phyloP scores from a whole-genome alignment of 2,888 invertebrate genomes.

The Scaptomyza polygonia region DNA sequence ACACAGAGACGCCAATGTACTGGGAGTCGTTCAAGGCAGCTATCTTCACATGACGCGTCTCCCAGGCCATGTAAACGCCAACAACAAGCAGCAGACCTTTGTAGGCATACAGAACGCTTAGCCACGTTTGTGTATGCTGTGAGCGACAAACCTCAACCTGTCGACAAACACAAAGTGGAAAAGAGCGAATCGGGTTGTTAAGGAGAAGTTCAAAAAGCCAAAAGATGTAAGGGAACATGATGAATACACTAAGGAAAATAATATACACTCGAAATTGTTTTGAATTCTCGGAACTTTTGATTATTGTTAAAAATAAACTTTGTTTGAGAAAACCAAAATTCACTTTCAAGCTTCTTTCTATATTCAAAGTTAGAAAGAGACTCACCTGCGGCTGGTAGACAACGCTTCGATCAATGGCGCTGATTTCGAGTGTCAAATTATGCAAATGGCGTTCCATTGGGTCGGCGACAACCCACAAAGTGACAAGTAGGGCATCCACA shows the following conservation, averaged over 20 bases:
- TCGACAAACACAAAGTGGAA: conserved; percentile 47
- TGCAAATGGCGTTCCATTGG: conserved; percentile 94
- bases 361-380: neutral
- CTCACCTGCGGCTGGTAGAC: conserved; percentile 93
- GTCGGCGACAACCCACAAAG: conserved; percentile 93
- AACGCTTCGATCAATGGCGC: conserved; percentile 90
- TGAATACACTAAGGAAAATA: neutral
- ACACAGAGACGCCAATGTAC: conserved; percentile 96
- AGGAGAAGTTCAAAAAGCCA: conserved; percentile 44
- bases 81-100: conserved; percentile 94
- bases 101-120: conserved; percentile 95
- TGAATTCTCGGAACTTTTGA: no score
- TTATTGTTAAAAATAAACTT: no score
- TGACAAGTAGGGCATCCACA: conserved; percentile 92
- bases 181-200: neutral
- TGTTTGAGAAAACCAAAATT: no score
- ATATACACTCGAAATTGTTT: no score
- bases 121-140: conserved; percentile 94
- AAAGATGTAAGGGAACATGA: neutral
- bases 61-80: conserved; percentile 98
- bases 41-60: conserved; percentile 95
- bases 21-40: conserved; percentile 96
- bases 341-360: no score
- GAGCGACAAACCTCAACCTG: conserved; percentile 96
- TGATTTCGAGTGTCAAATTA: conserved; percentile 92